phyloP scores from a whole-genome alignment of 2,113 vertebrate genomes.

The Bombycilla garrulus region DNA sequence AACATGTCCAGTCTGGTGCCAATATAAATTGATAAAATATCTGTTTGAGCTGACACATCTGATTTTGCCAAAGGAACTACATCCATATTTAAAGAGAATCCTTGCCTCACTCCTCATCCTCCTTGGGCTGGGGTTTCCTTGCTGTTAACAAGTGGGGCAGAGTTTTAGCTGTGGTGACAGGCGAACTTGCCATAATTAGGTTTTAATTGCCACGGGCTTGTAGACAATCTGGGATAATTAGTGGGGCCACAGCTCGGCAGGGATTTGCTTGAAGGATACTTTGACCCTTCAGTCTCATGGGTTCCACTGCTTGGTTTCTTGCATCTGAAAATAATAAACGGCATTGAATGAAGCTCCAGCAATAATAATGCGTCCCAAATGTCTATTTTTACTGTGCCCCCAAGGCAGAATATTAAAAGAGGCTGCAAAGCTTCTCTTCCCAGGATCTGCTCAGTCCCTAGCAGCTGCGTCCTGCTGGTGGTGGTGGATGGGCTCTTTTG shows the following conservation, averaged over 20 bases:
- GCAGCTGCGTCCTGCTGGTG: neutral
- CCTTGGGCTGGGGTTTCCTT: neutral
- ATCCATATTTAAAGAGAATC: neutral
- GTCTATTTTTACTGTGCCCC: neutral
- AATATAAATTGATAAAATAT: neutral
- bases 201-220: neutral
- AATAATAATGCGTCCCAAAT: neutral
- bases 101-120: accelerated
- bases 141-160: neutral
- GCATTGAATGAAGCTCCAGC: neutral
- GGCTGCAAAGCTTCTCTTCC: neutral
- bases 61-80: neutral
- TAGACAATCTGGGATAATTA: neutral
- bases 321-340: neutral
- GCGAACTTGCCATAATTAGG: neutral
- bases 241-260: neutral
- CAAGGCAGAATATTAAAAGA: neutral
- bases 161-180: neutral
- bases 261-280: neutral
- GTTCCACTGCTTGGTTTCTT: neutral
- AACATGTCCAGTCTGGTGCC: accelerated
- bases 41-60: neutral
- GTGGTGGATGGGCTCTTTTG: neutral
- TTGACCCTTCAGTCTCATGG: neutral
- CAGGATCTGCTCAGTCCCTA: neutral